A percentile compares a stretch with the other conserved stretches of the same genome.
Evolutionary conservation across 2,888 invertebrate species (phyloP).

Genomic region (Neoascia interrupta): DNA sequence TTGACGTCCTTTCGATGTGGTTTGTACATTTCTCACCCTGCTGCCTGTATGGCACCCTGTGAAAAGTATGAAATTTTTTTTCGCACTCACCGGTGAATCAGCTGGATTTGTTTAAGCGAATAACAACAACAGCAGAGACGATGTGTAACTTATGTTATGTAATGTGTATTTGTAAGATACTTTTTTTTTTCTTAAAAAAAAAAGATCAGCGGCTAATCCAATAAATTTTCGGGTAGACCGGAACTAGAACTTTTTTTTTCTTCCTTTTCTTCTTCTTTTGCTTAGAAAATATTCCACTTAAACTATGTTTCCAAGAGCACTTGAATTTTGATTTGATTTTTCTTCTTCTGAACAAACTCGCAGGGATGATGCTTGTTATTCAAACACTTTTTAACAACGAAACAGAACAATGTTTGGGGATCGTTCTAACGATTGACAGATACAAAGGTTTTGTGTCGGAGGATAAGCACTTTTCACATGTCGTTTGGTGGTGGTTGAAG

Average conservation of each 20-base stretch:
- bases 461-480: constrained; percentile 43
- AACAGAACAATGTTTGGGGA: constrained; percentile 42
- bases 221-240: constrained; percentile 35
- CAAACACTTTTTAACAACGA: constrained; percentile 27
- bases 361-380: neutral
- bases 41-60: too few relatives aligned
- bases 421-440: constrained; percentile 52
- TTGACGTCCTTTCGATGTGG: too few relatives aligned
- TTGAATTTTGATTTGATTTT: constrained; percentile 41
- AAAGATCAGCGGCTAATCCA: constrained; percentile 62
- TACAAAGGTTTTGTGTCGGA: constrained; percentile 50
- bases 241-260: constrained; percentile 20
- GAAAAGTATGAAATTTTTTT: too few relatives aligned
- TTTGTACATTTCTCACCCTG: too few relatives aligned
- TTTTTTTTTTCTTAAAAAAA: neutral
- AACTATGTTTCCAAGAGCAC: constrained; percentile 60
- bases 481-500: constrained; percentile 17
- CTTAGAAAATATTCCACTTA: constrained; percentile 36
- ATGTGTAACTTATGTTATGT: constrained; percentile 60
- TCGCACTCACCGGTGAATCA: constrained; percentile 66
- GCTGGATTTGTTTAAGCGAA: constrained; percentile 63
- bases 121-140: constrained; percentile 50
- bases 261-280: constrained; percentile 4
- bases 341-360: constrained; percentile 1
- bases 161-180: constrained; percentile 32